These are phyloP conservation scores for Julus scanicus DNA, from an alignment of 2,888 invertebrate species.

Conservation along the genomic window DNA sequence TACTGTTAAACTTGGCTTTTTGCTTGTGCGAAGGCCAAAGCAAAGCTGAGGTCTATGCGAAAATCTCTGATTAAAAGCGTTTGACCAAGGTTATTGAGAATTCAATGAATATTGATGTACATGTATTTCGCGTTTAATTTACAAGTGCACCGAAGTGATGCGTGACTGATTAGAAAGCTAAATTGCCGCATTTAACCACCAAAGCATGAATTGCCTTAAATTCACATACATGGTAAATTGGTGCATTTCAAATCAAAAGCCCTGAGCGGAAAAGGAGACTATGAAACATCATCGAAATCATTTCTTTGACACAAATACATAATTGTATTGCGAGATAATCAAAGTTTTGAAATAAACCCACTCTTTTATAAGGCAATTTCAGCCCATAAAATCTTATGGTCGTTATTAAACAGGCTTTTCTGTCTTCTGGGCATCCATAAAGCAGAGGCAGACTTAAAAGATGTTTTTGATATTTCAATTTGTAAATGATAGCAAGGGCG, in stretches of 20 bases:
- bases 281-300: neutral
- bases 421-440: constrained; percentile 6
- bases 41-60: neutral
- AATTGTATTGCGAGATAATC: constrained; percentile 4
- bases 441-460: neutral
- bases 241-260: neutral
- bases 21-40: neutral
- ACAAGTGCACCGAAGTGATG: neutral
- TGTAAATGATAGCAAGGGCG: neutral
- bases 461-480: constrained; percentile 27
- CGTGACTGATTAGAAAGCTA: neutral
- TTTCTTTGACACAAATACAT: constrained; percentile 37
- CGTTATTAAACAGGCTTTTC: neutral
- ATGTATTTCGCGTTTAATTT: neutral
- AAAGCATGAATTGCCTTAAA: neutral
- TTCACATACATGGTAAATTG: neutral
- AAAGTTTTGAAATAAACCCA: neutral
- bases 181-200: neutral
- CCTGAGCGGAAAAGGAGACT: neutral
- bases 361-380: constrained; percentile 24
- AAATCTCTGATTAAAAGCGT: neutral
- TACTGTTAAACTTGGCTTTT: neutral
- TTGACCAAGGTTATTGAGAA: neutral
- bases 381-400: constrained; percentile 27
- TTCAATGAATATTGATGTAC: constrained; percentile 17